Evolutionary conservation across 2,797 vertebrate genomes (phyloP).

Genomic region (Capromys pilorides): DNA sequence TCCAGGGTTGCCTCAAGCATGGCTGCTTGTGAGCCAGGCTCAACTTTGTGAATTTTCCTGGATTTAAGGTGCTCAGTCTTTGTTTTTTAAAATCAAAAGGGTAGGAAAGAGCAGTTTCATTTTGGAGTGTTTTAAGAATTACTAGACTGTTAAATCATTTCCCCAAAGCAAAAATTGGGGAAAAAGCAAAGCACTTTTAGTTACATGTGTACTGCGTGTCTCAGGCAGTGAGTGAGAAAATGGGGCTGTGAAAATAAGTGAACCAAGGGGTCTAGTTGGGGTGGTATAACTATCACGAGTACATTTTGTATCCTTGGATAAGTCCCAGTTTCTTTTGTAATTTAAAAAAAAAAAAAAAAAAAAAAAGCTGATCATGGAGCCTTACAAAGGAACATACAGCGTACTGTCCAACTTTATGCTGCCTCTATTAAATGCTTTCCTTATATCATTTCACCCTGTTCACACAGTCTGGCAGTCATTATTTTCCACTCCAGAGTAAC

Average conservation of each 20-base stretch:
- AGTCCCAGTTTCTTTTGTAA: background rate
- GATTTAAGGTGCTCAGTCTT: background rate
- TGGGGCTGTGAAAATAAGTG: background rate
- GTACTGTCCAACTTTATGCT: background rate
- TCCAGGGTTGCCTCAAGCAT: fast-evolving
- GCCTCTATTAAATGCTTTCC: background rate
- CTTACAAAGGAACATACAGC: background rate
- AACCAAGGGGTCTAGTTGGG: background rate
- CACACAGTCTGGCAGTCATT: background rate
- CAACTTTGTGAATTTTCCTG: background rate
- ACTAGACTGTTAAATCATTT: background rate
- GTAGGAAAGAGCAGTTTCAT: background rate
- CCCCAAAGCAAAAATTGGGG: background rate
- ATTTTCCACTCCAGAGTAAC: background rate
- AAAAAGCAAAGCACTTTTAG: background rate
- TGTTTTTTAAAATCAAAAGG: background rate
- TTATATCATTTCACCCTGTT: background rate
- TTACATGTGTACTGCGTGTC: too few species aligned
- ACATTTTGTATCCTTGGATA: background rate
- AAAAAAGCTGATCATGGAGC: background rate
- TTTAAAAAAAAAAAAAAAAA: background rate
- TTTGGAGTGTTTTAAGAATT: background rate
- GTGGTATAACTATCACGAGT: background rate
- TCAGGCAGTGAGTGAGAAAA: background rate
- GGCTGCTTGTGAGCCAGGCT: background rate